These are phyloP conservation scores for Drosophila conformis DNA, from an alignment of 2,888 invertebrate species.

Conservation along the genomic window DNA sequence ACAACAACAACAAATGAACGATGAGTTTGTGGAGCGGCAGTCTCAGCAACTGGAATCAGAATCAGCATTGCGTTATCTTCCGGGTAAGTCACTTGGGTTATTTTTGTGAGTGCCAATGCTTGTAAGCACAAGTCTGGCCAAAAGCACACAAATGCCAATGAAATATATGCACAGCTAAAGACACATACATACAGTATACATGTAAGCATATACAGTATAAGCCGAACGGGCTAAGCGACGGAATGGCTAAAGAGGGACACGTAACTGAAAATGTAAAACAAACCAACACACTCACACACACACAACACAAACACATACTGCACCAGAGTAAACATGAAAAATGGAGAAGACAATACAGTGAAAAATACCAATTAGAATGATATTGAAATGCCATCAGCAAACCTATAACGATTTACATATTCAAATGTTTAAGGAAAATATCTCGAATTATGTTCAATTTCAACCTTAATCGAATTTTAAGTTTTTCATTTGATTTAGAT, in stretches of 20 bases:
- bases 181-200: not conserved
- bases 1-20: conserved; percentile 21
- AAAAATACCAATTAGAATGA: not conserved
- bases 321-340: not conserved
- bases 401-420: not conserved
- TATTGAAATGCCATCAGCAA: not conserved
- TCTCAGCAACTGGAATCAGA: conserved; percentile 37
- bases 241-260: not conserved
- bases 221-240: conserved; percentile 7
- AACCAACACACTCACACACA: not conserved
- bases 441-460: not conserved
- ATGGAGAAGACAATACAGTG: conserved; percentile 5
- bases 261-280: not conserved
- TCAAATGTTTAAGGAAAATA: not conserved
- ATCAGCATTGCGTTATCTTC: conserved; percentile 43
- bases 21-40: conserved; percentile 33
- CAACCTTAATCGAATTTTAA: not conserved
- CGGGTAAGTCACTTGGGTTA: conserved; percentile 48
- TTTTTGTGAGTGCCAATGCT: conserved; percentile 37
- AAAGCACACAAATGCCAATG: conserved; percentile 6
- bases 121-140: conserved; percentile 18
- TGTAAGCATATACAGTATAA: not conserved
- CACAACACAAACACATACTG: not conserved
- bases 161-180: conserved; percentile 11
- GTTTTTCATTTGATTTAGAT: not conserved